Evolutionary conservation across 2,113 vertebrate species (phyloP).

Genomic region (Ictidomys tridecemlineatus): DNA sequence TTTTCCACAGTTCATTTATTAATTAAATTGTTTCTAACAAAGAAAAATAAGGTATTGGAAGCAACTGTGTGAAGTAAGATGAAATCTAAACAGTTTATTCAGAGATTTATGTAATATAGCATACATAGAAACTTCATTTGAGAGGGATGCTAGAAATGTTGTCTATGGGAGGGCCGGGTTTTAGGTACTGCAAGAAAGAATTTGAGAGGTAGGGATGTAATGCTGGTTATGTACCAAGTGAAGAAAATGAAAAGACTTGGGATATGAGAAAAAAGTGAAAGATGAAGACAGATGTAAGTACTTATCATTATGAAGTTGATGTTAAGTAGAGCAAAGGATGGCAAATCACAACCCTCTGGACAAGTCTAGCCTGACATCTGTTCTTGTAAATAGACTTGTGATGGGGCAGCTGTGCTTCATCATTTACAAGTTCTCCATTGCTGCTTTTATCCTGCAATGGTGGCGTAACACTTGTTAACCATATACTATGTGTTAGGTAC

Average conservation of each 20-base stretch:
- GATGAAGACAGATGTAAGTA: not conserved
- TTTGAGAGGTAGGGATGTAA: not conserved
- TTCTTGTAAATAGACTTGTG: not conserved
- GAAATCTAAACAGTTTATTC: not conserved
- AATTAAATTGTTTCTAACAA: not conserved
- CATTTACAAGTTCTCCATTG: not conserved
- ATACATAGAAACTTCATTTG: not conserved
- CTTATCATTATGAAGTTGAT: not conserved
- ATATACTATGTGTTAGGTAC: not conserved
- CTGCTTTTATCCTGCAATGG: not conserved
- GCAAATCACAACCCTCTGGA: not conserved
- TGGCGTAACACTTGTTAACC: not conserved
- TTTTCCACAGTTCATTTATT: not conserved
- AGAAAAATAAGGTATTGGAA: not conserved
- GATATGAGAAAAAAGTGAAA: not conserved
- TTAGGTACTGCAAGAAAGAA: not conserved
- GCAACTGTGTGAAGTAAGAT: not conserved
- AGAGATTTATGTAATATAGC: not conserved
- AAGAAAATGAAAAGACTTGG: not conserved
- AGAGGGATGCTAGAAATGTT: not conserved
- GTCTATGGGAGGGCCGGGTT: not conserved
- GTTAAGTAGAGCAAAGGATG: not conserved
- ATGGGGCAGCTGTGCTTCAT: not conserved
- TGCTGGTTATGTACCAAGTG: not conserved
- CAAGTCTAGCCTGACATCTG: not conserved